These are phyloP conservation scores for Crioceris asparagi DNA, from an alignment of 2,888 invertebrate species.

Conservation along the genomic window DNA sequence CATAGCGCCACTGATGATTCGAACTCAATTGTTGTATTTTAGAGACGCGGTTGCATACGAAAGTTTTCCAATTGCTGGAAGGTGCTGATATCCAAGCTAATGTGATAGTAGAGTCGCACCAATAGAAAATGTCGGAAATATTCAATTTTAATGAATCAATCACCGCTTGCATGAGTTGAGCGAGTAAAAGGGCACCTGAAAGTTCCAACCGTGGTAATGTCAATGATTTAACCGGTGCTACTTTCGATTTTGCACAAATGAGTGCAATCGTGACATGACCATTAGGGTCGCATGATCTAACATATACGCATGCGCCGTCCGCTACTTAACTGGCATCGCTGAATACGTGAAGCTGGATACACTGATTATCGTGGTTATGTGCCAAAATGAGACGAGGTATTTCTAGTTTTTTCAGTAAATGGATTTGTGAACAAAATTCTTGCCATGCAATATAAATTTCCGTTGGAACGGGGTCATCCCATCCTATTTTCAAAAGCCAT, in stretches of 20 bases:
- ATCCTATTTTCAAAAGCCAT: slow-evolving; percentile 4
- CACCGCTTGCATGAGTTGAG: slow-evolving; percentile 8
- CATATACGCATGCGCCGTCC: slow-evolving; percentile 13
- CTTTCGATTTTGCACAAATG: slow-evolving; percentile 12
- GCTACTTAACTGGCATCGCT: slow-evolving; percentile 14
- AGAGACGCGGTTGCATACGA: slow-evolving; percentile 25
- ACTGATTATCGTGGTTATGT: too few relatives aligned
- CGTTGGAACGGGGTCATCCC: slow-evolving; percentile 8
- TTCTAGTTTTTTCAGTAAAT: not conserved
- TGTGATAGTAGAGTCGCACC: slow-evolving; percentile 18
- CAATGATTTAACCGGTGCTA: slow-evolving; percentile 13
- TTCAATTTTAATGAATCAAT: slow-evolving; percentile 3
- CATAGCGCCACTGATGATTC: too few relatives aligned
- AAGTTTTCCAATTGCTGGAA: slow-evolving; percentile 15
- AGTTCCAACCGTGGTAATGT: slow-evolving; percentile 13
- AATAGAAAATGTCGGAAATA: slow-evolving; percentile 10
- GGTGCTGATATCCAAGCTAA: slow-evolving; percentile 13
- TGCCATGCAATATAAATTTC: slow-evolving; percentile 1
- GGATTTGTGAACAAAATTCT: slow-evolving; percentile 1
- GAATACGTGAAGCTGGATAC: slow-evolving; percentile 18
- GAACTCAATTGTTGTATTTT: slow-evolving; percentile 22
- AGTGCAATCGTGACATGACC: slow-evolving; percentile 6
- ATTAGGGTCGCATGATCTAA: slow-evolving; percentile 6
- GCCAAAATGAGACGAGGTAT: slow-evolving; percentile 10
- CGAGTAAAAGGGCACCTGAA: slow-evolving; percentile 12